Evolutionary conservation across 2,113 vertebrate species (phyloP), one percentile per base, ranked within the genome.

Genomic region (Nannospalax galili): DNA sequence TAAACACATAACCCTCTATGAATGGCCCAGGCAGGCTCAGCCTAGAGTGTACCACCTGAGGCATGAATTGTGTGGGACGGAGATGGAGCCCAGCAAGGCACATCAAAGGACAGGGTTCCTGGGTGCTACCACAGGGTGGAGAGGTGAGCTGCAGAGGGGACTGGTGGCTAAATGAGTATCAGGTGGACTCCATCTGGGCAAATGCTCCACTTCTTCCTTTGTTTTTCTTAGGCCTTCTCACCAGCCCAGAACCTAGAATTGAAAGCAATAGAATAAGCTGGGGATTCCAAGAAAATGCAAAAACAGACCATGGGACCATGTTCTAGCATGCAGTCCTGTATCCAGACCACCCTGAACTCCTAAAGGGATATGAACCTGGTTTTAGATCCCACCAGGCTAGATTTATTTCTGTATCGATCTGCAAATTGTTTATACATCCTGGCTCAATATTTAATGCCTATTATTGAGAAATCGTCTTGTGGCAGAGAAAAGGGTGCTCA

Each of bases 321-420:
- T 8, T 58, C 7, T n/a, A 1, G 0, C 1, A 7, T 4, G 48
- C 48, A n/a, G n/a, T n/a, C n/a, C n/a, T n/a, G n/a, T n/a, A n/a
- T n/a, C 48, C 48, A 52, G 48, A n/a, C n/a, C n/a, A 15, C 0
- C 17, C 20, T 3, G n/a, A 60, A 52, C 60, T 81, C 78, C 45
- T 24, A 69, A 69, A 30, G 69, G n/a, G 48, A 64, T 26, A 30
- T 35, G 15, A 77, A 81, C 12, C 28, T 86, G 5, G 26, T 45
- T 87, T 70, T 74, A 77, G 78, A 56, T 93, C 80, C 1, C n/a
- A 48, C 5, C 65, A 24, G 40, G n/a, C 17, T 69, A 0, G 16
- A 52, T 15, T 22, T 28, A 12, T 42, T 93, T 91, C 64, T 78
- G 20, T 19, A 70, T 64, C 7, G 56, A 74, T 65, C 26, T 58